Conservation (phyloP, 2,888 invertebrate genomes). For the Petrolisthes manimaculis region DNA sequence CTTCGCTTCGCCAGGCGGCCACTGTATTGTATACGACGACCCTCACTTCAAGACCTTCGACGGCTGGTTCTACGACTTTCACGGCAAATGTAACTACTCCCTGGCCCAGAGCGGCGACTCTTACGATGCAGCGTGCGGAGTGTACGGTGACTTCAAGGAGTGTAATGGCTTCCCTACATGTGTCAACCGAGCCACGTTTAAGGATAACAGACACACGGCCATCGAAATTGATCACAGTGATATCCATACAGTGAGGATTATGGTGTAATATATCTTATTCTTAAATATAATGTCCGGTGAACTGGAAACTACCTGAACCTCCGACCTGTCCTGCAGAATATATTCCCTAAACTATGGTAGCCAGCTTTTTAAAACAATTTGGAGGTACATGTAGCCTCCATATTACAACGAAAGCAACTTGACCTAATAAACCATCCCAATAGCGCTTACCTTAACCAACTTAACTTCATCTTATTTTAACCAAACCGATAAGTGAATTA, state of each 20-base stretch:
- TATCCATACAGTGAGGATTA: not conserved
- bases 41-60: constrained; percentile 43
- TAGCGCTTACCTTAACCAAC: too few relatives aligned
- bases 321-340: too few relatives aligned
- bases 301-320: too few relatives aligned
- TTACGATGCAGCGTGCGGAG: not conserved
- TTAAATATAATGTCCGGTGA: not conserved
- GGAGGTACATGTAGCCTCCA: not conserved
- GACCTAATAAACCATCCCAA: too few relatives aligned
- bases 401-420: not conserved
- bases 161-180: constrained; percentile 11
- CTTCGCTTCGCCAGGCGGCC: not conserved
- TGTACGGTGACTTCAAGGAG: constrained; percentile 10
- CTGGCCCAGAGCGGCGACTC: constrained; percentile 10
- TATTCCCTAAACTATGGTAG: too few relatives aligned
- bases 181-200: constrained; percentile 12
- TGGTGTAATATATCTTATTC: not conserved
- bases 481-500: not conserved
- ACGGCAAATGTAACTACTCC: constrained; percentile 34
- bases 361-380: too few relatives aligned
- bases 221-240: not conserved
- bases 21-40: constrained; percentile 29
- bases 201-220: not conserved
- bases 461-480: too few relatives aligned
- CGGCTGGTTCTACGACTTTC: not conserved